Conservation (phyloP, 1,140 invertebrate species). For the Atopsyche davidsoni region DNA sequence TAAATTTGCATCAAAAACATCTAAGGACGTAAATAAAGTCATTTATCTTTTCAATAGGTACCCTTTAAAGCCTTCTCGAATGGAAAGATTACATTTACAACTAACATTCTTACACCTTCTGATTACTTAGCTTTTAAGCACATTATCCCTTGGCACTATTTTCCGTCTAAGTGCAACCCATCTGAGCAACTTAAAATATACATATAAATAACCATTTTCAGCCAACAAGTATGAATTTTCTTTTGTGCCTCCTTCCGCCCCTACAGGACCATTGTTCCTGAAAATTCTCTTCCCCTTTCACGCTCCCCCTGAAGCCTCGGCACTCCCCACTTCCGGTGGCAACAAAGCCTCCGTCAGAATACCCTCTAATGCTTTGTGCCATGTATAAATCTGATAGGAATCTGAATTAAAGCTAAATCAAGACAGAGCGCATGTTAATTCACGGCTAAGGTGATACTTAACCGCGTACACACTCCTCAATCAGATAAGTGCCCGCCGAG, state of each 20-base stretch:
- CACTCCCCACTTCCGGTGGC: constrained; percentile 10
- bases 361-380: constrained; percentile 20
- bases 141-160: too few species aligned
- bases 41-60: too few species aligned
- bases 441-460: constrained; percentile 24
- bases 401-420: constrained; percentile 24
- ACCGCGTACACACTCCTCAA: constrained; percentile 17
- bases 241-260: neutral
- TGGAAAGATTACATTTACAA: too few species aligned
- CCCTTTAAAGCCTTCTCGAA: too few species aligned
- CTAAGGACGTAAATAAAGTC: too few species aligned
- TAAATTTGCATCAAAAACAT: too few species aligned
- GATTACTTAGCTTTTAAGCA: too few species aligned
- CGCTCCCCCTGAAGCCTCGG: neutral
- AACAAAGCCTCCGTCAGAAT: constrained; percentile 22
- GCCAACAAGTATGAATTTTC: too few species aligned
- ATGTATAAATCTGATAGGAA: constrained; percentile 24
- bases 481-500: constrained; percentile 16
- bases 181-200: too few species aligned
- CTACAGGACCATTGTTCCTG: constrained; percentile 5
- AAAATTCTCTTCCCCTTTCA: constrained; percentile 7
- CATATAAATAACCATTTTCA: too few species aligned
- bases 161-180: too few species aligned
- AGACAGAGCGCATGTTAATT: constrained; percentile 22
- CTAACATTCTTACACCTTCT: too few species aligned